Evolutionary conservation across 2,113 vertebrate genomes (phyloP).

Genomic region (Cephalophus harveyi): DNA sequence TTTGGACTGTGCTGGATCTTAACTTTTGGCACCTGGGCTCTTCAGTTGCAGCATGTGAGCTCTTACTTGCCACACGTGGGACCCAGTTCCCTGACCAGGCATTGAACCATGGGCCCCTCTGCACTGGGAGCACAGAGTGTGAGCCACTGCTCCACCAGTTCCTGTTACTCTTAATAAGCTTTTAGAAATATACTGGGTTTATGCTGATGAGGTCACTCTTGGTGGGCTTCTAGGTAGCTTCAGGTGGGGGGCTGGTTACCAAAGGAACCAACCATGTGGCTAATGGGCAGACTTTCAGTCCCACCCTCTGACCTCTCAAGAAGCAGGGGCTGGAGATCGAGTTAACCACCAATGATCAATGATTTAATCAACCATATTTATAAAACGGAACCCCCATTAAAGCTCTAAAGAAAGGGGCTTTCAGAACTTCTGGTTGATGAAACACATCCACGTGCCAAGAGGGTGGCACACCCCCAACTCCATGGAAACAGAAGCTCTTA

Average conservation of each 20-base stretch:
- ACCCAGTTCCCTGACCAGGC: neutral
- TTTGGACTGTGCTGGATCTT: neutral
- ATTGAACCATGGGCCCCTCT: neutral
- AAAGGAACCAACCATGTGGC: neutral
- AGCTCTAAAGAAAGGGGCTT: neutral
- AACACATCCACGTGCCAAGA: rapidly evolving
- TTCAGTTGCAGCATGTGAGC: neutral
- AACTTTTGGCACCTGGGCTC: neutral
- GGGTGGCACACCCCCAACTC: neutral
- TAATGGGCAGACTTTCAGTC: neutral
- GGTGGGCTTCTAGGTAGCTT: neutral
- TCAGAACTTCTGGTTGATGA: neutral
- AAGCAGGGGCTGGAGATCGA: neutral
- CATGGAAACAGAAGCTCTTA: neutral
- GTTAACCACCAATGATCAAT: neutral
- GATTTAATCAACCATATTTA: neutral
- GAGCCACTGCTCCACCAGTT: neutral
- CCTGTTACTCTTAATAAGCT: neutral
- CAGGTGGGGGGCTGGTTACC: neutral
- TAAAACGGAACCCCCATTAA: neutral
- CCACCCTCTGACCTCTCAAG: neutral
- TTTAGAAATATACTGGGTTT: neutral
- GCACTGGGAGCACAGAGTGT: neutral
- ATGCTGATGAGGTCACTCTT: neutral
- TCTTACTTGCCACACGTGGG: neutral